A percentile compares a stretch with the other conserved stretches of the same genome.
Conservation (phyloP, 1,140 invertebrate genomes). For the Drosophila micromelanica region DNA sequence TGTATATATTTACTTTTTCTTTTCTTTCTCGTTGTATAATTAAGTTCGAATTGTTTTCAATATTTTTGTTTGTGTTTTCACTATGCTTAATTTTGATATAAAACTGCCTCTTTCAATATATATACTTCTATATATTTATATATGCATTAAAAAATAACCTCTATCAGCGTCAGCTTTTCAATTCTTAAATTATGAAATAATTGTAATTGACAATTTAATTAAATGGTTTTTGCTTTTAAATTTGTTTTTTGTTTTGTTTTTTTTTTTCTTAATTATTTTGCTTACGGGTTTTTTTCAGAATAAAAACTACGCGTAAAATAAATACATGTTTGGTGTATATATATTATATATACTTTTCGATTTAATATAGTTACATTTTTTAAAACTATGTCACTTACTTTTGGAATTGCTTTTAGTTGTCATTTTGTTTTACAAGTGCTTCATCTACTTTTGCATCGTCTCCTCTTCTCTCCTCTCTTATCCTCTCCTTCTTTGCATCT, state of each 20-base stretch:
- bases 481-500: slow-evolving; percentile 5
- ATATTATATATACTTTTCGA: slow-evolving; percentile 76
- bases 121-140: slow-evolving; percentile 63
- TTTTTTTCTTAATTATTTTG: slow-evolving; percentile 7
- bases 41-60: slow-evolving; percentile 84
- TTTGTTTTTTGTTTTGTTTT: slow-evolving; percentile 29
- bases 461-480: not conserved
- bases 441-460: slow-evolving; percentile 42
- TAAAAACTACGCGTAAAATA: slow-evolving; percentile 77
- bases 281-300: slow-evolving; percentile 41
- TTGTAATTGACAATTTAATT: slow-evolving; percentile 81
- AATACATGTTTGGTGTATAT: slow-evolving; percentile 70
- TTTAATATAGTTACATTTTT: slow-evolving; percentile 67
- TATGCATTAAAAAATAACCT: slow-evolving; percentile 79
- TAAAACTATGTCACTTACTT: slow-evolving; percentile 80
- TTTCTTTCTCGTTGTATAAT: slow-evolving; percentile 81
- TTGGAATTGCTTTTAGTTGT: slow-evolving; percentile 82
- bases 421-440: slow-evolving; percentile 81
- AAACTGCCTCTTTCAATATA: slow-evolving; percentile 72
- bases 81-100: slow-evolving; percentile 82
- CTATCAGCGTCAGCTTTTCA: slow-evolving; percentile 67
- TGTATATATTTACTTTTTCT: slow-evolving; percentile 42
- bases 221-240: slow-evolving; percentile 59
- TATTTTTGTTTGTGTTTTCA: slow-evolving; percentile 70
- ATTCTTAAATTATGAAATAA: slow-evolving; percentile 83